phyloP scores from a whole-genome alignment of 2,797 vertebrate species.

The Lepilemur septentrionalis region DNA sequence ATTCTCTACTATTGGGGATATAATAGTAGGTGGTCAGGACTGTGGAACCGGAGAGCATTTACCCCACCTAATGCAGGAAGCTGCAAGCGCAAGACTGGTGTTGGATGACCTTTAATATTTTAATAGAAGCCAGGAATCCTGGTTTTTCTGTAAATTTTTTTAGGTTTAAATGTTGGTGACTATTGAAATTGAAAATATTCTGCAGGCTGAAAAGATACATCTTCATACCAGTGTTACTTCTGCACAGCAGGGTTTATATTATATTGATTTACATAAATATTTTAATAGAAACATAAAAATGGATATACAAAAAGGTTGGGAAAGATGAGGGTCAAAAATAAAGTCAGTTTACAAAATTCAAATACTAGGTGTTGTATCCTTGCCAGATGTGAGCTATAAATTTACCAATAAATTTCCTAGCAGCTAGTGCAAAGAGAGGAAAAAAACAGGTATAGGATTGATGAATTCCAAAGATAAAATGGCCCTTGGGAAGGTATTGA shows the following conservation, averaged over 20 bases:
- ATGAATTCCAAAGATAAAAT: constrained; percentile 9
- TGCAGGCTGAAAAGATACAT: background rate
- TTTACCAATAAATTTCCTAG: background rate
- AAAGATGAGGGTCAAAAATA: background rate
- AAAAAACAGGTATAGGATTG: background rate
- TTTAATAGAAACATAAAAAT: background rate
- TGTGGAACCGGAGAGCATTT: background rate
- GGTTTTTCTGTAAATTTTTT: background rate
- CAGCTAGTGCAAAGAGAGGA: background rate
- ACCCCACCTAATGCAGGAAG: background rate
- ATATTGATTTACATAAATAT: background rate
- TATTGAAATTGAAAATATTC: constrained; percentile 24
- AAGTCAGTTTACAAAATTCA: constrained; percentile 6
- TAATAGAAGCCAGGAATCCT: background rate
- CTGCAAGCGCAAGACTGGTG: background rate
- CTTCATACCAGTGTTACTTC: background rate
- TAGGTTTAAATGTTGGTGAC: background rate
- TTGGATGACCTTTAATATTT: background rate
- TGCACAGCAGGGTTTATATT: constrained; percentile 18
- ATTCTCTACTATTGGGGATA: background rate
- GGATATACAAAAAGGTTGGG: background rate
- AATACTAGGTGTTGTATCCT: background rate
- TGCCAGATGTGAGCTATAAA: background rate
- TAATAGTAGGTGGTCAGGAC: background rate
- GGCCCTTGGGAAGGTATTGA: background rate